A percentile compares a stretch with the other conserved stretches of the same genome.
These are phyloP conservation scores for Urosaurus nigricauda DNA, from an alignment of 2,797 vertebrate species.

Conservation along the genomic window DNA sequence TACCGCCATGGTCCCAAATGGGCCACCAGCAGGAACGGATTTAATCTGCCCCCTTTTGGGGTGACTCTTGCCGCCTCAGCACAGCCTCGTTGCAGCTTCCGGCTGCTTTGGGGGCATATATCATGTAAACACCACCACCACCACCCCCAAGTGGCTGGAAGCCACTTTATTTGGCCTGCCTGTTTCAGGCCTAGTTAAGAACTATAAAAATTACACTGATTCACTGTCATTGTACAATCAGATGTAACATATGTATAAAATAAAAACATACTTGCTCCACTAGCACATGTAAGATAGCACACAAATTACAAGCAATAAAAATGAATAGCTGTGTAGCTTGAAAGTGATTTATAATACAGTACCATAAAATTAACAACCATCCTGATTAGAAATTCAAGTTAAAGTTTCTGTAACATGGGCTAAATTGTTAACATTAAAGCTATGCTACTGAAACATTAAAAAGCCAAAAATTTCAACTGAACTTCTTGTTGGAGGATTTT, in stretches of 20 bases:
- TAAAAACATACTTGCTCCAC: constrained; percentile 63
- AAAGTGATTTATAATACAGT: constrained; percentile 60
- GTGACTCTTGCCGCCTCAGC: too few relatives aligned
- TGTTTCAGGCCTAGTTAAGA: constrained; percentile 41
- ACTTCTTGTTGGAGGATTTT: too few relatives aligned
- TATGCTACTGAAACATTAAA: neutral
- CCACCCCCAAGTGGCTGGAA: too few relatives aligned
- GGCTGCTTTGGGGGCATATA: too few relatives aligned
- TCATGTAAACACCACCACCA: too few relatives aligned
- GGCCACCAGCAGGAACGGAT: too few relatives aligned
- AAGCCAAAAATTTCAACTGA: constrained; percentile 14
- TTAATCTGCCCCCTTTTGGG: too few relatives aligned
- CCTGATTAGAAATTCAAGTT: constrained; percentile 34
- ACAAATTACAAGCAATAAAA: constrained; percentile 66
- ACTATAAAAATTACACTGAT: constrained; percentile 30
- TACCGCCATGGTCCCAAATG: too few relatives aligned
- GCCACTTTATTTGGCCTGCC: too few relatives aligned
- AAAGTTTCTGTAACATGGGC: neutral
- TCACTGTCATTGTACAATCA: constrained; percentile 39
- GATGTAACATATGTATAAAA: constrained; percentile 56
- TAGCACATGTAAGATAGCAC: constrained; percentile 62
- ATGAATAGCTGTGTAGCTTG: constrained; percentile 18
- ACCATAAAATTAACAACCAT: constrained; percentile 52
- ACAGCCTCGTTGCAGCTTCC: too few relatives aligned
- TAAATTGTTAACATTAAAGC: neutral